Evolutionary conservation across 1,140 invertebrate genomes (phyloP).

Genomic region (Diabrotica virgifera): DNA sequence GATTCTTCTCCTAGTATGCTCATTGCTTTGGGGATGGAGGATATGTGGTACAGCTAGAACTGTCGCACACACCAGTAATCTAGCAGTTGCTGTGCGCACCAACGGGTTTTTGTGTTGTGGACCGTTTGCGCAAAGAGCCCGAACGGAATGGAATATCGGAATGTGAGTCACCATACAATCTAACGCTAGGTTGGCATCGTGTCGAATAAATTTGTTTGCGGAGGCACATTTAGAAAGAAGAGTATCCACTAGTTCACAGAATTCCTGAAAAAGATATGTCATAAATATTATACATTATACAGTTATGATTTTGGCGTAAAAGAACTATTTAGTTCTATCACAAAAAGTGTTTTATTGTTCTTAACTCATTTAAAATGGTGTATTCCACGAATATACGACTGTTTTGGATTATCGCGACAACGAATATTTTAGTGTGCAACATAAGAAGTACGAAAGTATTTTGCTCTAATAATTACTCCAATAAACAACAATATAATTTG

Average conservation of each 20-base stretch:
- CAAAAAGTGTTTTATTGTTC: too few relatives aligned
- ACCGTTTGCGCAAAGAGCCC: constrained; percentile 44
- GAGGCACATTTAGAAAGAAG: constrained; percentile 61
- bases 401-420: too few relatives aligned
- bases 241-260: constrained; percentile 58
- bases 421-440: too few relatives aligned
- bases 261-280: constrained; percentile 52
- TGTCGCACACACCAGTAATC: constrained; percentile 42
- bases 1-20: constrained; percentile 41
- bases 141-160: constrained; percentile 44
- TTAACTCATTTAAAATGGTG: too few relatives aligned
- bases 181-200: constrained; percentile 61
- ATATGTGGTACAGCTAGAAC: constrained; percentile 39
- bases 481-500: too few relatives aligned
- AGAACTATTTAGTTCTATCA: too few relatives aligned
- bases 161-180: constrained; percentile 58
- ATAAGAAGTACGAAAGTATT: too few relatives aligned
- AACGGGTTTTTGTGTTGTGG: constrained; percentile 46
- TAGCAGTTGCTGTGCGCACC: constrained; percentile 37
- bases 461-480: too few relatives aligned
- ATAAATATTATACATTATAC: neutral
- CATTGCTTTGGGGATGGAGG: constrained; percentile 36
- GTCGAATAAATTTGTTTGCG: constrained; percentile 63
- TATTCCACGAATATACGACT: too few relatives aligned
- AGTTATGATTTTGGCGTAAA: neutral